Evolutionary conservation across 1,140 invertebrate genomes (phyloP).

Genomic region (Scaptomyza montana): DNA sequence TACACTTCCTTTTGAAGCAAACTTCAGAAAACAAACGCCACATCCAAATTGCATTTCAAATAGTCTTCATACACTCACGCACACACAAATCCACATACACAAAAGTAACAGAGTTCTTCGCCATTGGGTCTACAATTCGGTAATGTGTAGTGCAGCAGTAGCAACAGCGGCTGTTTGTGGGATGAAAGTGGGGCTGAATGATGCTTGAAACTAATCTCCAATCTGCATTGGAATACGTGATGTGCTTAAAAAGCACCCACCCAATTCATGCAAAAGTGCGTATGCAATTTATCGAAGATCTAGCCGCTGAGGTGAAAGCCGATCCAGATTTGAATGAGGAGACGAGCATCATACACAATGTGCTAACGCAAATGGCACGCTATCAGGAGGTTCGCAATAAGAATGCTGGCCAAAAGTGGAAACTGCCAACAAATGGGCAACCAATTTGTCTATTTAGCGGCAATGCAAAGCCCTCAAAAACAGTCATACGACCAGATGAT

Average conservation of each 20-base stretch:
- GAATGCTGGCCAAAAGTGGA: constrained; percentile 88
- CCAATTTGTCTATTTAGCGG: constrained; percentile 87
- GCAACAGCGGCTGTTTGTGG: neutral
- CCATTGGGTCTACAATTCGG: constrained; percentile 60
- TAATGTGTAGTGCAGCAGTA: constrained; percentile 26
- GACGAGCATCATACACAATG: constrained; percentile 88
- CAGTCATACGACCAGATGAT: constrained; percentile 87
- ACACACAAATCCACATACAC: neutral
- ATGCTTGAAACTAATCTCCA: constrained; percentile 78
- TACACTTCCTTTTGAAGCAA: constrained; percentile 46
- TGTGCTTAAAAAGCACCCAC: constrained; percentile 70
- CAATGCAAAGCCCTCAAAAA: constrained; percentile 84
- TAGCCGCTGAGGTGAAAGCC: constrained; percentile 88
- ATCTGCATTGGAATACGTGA: constrained; percentile 78
- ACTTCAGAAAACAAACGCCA: constrained; percentile 66
- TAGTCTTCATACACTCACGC: neutral
- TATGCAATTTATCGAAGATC: constrained; percentile 90
- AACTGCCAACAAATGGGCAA: constrained; percentile 88
- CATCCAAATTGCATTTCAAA: constrained; percentile 50
- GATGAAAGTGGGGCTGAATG: constrained; percentile 40
- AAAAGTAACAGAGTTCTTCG: constrained; percentile 31
- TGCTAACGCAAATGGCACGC: constrained; percentile 86
- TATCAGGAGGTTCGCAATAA: constrained; percentile 86
- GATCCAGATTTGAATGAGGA: constrained; percentile 88
- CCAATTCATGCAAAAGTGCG: constrained; percentile 89